These are phyloP conservation scores for Diceros bicornis DNA, from an alignment of 2,797 vertebrate species.

Conservation along the genomic window DNA sequence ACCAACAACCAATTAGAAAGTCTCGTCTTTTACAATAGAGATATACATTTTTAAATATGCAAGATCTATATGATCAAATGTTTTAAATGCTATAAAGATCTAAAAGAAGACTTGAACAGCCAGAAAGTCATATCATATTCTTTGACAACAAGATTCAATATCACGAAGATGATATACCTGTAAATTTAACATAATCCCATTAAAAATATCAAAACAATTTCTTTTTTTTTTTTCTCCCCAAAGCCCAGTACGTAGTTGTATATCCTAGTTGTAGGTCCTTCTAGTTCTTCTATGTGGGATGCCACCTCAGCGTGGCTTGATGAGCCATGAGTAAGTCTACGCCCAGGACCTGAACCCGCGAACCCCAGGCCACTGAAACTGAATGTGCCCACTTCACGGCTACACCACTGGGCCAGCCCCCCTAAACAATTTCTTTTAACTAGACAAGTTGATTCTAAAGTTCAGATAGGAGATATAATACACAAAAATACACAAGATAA, in stretches of 20 bases:
- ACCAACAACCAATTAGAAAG: neutral
- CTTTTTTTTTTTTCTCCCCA: neutral
- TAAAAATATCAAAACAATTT: constrained; percentile 16
- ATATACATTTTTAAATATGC: neutral
- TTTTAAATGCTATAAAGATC: constrained; percentile 25
- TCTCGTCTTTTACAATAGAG: neutral
- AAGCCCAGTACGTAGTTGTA: too few species aligned
- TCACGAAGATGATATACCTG: neutral
- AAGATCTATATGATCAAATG: neutral
- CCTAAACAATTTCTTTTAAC: constrained; percentile 6
- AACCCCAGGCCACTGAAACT: too few species aligned
- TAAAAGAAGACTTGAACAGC: constrained; percentile 21
- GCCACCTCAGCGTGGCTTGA: too few species aligned
- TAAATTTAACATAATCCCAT: neutral
- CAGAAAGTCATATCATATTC: constrained; percentile 9
- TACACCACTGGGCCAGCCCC: too few species aligned
- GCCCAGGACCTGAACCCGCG: too few species aligned
- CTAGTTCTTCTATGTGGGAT: too few species aligned
- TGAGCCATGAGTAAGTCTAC: too few species aligned
- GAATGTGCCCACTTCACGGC: too few species aligned
- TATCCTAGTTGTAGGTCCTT: too few species aligned
- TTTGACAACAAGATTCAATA: neutral
- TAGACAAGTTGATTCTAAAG: neutral
- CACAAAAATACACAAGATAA: constrained; percentile 25
- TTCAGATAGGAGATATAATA: neutral